Evolutionary conservation across 2,797 vertebrate species (phyloP).

Genomic region (Chiroxiphia lanceolata): DNA sequence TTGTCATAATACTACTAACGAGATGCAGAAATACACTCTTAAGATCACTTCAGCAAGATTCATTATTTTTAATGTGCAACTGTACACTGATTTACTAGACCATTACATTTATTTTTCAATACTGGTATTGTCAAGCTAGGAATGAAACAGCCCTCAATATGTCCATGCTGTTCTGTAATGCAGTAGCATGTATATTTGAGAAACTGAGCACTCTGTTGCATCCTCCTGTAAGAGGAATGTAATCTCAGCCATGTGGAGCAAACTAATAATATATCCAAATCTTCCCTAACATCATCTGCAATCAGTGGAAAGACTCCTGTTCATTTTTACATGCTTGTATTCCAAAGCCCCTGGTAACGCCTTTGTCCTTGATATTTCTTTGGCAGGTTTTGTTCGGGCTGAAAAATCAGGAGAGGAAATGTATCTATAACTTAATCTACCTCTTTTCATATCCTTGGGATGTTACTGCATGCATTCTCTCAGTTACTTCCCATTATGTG

Average conservation of each 20-base stretch:
- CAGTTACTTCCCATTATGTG: not conserved
- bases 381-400: not conserved
- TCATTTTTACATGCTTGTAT: not conserved
- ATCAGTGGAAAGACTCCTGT: not conserved
- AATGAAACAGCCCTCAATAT: not conserved
- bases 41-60: not conserved
- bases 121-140: not conserved
- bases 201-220: not conserved
- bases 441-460: not conserved
- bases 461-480: not conserved
- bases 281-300: not conserved
- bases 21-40: not conserved
- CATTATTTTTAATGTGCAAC: not conserved
- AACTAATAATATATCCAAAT: not conserved
- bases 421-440: not conserved
- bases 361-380: not conserved
- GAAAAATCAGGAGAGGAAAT: not conserved
- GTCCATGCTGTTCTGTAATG: not conserved
- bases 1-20: not conserved
- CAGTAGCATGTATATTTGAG: not conserved
- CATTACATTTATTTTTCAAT: not conserved
- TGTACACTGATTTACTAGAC: not conserved
- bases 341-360: not conserved
- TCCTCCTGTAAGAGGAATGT: not conserved
- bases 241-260: not conserved